Evolutionary conservation across 2,888 invertebrate genomes (phyloP), one percentile per base, ranked within the genome.

Genomic region (Falcaria lacertinaria): DNA sequence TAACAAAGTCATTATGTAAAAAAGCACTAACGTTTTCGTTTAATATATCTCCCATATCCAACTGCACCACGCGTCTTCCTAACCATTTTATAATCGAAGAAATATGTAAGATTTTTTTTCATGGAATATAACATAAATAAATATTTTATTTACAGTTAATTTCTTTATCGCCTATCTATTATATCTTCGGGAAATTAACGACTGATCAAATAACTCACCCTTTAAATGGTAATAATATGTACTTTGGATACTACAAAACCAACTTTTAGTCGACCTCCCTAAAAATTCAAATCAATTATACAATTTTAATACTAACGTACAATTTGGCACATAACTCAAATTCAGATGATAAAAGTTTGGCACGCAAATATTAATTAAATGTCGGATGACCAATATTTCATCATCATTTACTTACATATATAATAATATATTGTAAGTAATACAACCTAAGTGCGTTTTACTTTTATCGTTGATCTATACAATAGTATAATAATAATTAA

Each of bases 51-150:
- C 75, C 7, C 3, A 11, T 11, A 73, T 75, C n/a, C 71, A 75
- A 73, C 76, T 71, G 75, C 76, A 73, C 75, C 74, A 87, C 82
- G 78, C 80, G 74, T 77, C 77, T 74, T 72, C 77, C 80, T 84
- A 83, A 87, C 69, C 74, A 73, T 77, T 86, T 84, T 82, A 82
- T 76, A 85, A 82, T 88, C 75, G 80, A n/a, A 86, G 82, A 86
- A 87, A 80, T 82, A 80, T 80, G 81, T 79, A 73, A 83, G 86
- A 84, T 83, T 81, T 75, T 69, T 76, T 79, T 37, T 37, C 80
- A 82, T 80, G 82, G 85, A 84, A 86, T 85, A 87, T 85, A 89
- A 89, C 86, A 86, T 80, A 88, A 89, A 89, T 89, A 87, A 87
- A 85, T 83, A 81, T 87, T 81, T 87, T 89, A 89, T 88, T 84